Conservation (phyloP, 2,888 invertebrate genomes). For the Pachydiplax longipennis region DNA sequence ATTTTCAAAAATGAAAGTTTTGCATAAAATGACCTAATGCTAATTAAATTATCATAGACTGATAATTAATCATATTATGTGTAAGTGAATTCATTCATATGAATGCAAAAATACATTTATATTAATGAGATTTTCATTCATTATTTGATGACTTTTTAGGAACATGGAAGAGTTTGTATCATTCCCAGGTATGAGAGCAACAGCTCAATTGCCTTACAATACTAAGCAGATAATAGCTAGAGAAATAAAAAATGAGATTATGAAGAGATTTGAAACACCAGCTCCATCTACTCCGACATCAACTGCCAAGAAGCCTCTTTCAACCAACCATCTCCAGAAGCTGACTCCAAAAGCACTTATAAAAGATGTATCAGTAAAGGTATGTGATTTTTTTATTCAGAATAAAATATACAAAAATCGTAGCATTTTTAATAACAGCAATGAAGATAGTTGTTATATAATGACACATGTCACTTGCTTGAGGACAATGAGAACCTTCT, state of each 20-base stretch:
- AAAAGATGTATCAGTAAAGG: conserved; percentile 46
- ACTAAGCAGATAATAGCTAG: conserved; percentile 81
- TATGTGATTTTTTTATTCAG: background rate
- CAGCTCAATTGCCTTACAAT: conserved; percentile 68
- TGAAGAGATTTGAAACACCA: conserved; percentile 64
- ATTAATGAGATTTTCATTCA: too few relatives aligned
- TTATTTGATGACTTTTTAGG: conserved; percentile 55
- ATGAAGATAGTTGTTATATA: too few relatives aligned
- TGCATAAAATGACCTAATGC: too few relatives aligned
- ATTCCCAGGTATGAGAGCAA: conserved; percentile 56
- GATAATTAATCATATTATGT: too few relatives aligned
- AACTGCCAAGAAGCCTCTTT: conserved; percentile 48
- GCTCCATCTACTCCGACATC: conserved; percentile 45
- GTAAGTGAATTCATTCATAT: too few relatives aligned
- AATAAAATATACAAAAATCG: conserved; percentile 12
- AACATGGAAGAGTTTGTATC: conserved; percentile 73
- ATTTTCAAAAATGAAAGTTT: too few relatives aligned
- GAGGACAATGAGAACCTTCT: too few relatives aligned
- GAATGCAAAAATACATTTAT: too few relatives aligned
- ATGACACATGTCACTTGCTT: too few relatives aligned
- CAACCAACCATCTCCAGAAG: conserved; percentile 76
- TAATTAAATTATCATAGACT: too few relatives aligned
- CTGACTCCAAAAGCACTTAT: conserved; percentile 65
- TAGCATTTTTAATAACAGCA: too few relatives aligned
- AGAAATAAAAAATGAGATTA: conserved; percentile 82